Base-by-base conservation (phyloP, 1,140 invertebrate genomes). In the Microplitis mediator region DNA sequence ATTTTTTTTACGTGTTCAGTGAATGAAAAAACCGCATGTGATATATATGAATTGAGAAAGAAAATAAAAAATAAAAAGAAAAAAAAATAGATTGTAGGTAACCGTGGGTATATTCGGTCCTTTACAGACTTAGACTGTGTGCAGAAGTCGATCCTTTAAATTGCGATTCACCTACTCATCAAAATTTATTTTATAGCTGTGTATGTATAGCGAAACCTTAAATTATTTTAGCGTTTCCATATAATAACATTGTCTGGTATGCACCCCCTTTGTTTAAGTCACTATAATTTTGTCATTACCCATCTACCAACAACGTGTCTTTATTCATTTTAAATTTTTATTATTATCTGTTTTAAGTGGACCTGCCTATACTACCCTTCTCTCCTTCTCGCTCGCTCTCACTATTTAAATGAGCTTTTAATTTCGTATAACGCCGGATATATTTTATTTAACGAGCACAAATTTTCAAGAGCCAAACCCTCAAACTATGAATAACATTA, bases 401-500 rank as follows among this genome's bases (percentile, higher is more conserved):
- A 63, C 73, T 39, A 77, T 77, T 77, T 77, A 81, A 79, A 82
- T 82, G 79, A 79, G 75, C 78, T 82, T 82, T 82, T 81, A 82
- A 82, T 82, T 81, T 80, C 74, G 76, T 76, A 78, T 78, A 77
- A 82, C 81, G 80, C 77, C 74, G 77, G 81, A 76, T 79, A 45
- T 45, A 79, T 79, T 79, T 78, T 77, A 72, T 82, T 81, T 82
- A 81, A 82, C 79, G 81, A 81, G 76, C 78, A 52, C 75, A 74
- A 54, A 54, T 35, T 78, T 74, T 74, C 9, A 23, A 74, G 65
- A 60, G 62, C 70, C 71, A 76, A 61, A 71, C 23, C 68, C 71
- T 69, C 72, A 78, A 23, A 23, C 81, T 83, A 83, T 83, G 81
- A 83, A 83, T 81, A 83, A 81, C 65, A 83, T 83, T 81, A 81